A percentile compares a stretch with the other conserved stretches of the same genome.
phyloP scores from a whole-genome alignment of 2,888 invertebrate genomes.

The Netelia inedita region DNA sequence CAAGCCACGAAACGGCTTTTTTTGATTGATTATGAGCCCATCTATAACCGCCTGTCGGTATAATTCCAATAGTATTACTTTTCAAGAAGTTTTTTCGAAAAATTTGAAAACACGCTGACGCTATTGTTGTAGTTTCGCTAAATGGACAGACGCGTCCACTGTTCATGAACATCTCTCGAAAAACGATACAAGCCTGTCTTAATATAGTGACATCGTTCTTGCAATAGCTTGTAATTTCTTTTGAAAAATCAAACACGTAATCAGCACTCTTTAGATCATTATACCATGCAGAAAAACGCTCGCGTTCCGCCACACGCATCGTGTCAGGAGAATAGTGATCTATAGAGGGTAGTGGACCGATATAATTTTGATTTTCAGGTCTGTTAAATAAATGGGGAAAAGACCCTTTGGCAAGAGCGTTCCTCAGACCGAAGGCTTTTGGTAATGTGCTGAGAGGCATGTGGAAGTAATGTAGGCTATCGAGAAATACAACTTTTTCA shows the following conservation, averaged over 20 bases:
- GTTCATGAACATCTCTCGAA: constrained; percentile 72
- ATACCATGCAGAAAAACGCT: constrained; percentile 72
- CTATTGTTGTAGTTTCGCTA: neutral
- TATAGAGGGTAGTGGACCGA: no score
- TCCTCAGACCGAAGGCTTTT: no score
- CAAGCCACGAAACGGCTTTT: no score
- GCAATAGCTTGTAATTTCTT: constrained; percentile 73
- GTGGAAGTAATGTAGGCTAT: no score
- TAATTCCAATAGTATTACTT: constrained; percentile 20
- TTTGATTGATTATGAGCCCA: constrained; percentile 43
- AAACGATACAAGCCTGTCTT: constrained; percentile 74
- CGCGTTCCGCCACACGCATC: constrained; percentile 60
- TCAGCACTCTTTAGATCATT: constrained; percentile 52
- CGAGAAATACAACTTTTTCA: constrained; percentile 67
- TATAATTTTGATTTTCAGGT: constrained; percentile 70
- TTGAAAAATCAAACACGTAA: constrained; percentile 72
- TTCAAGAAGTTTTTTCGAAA: no score
- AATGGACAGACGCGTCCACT: constrained; percentile 67
- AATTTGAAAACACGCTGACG: constrained; percentile 7
- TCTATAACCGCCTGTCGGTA: constrained; percentile 43
- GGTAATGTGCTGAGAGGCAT: no score
- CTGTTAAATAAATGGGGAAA: no score
- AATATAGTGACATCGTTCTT: constrained; percentile 74
- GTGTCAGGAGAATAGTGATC: no score
- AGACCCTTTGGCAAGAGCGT: no score